Base-by-base conservation (phyloP, 2,888 invertebrate genomes). In the Norana najaformis region DNA sequence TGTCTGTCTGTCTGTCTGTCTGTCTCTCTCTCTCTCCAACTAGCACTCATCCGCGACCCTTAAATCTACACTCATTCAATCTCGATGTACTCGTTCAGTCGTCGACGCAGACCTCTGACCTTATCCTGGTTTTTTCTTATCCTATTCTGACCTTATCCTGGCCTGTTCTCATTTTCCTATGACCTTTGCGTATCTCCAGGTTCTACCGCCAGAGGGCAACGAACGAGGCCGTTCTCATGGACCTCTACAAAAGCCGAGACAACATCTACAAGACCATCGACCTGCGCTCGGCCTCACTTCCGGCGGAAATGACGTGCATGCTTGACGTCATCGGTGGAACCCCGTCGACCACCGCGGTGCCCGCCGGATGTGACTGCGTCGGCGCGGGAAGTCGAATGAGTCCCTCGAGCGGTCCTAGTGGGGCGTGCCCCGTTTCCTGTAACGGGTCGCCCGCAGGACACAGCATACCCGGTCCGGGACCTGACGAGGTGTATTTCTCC, bases 181-280 rank as follows among this genome's bases (percentile, higher is more conserved):
- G 8, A n/a, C 69, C 5, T 69, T 69, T n/a, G 41, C 69, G 14
- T 85, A 35, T 85, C 36, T 5, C 37, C 20, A 85, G 85, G 36
- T 85, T 85, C 37, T 37, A 85, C 20, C 85, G 85, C 36, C 85
- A 37, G 36, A 35, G 85, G 23, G 8, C 37, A 8, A 20, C 37
- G 36, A 85, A 85, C 16, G 85, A 85, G 16, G 85, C 85, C 37
- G 85, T 85, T 23, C 36, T 85, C 0, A 37, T 41, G 69, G 89
- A 89, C 37, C 41, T 37, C 34, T 41, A 37, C 53, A 69, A 89
- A 47, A 89, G 53, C 37, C 69, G 37, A 11, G 83, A 89, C 83
- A 89, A 83, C 41, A 30, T 83, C 85, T 89, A 83, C 89, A 89
- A 89, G 35, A 89, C 83, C 20, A 38, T 89, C 38, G 89, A 82